Percentiles rank a stretch among this genome's conserved stretches.
Conservation (phyloP, 2,797 vertebrate species). For the Anguilla marmorata region DNA sequence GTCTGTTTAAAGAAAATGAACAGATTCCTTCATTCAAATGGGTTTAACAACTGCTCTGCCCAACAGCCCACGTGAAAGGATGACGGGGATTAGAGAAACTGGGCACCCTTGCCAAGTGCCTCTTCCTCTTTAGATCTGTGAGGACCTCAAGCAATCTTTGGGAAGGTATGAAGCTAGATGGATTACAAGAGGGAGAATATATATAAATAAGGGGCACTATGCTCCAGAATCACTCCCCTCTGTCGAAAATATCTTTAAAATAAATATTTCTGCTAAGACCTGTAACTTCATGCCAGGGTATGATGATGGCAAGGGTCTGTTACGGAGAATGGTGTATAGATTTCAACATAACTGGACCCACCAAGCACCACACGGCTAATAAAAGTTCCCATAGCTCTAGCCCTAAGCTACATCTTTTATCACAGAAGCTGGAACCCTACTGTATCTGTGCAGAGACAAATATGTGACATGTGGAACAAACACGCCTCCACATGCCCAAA, state of each 20-base stretch:
- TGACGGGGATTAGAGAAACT: background rate
- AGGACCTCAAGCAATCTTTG: background rate
- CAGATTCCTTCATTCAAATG: background rate
- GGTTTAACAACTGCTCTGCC: background rate
- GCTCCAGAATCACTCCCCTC: background rate
- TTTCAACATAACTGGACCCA: background rate
- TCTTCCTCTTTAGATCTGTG: background rate
- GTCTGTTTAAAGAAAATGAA: background rate
- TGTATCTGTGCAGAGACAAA: background rate
- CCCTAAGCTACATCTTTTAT: background rate
- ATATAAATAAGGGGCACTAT: background rate
- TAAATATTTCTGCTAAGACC: background rate
- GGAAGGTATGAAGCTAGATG: background rate
- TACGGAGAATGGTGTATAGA: background rate
- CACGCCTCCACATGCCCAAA: background rate
- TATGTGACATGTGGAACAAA: background rate
- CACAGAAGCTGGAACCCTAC: background rate
- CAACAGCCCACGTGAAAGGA: background rate
- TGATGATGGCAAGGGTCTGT: background rate
- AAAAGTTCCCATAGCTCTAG: background rate
- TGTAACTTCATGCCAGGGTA: background rate
- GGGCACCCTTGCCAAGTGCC: background rate
- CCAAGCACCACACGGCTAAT: background rate
- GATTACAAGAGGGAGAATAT: background rate
- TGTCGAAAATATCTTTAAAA: background rate